phyloP scores from a whole-genome alignment of 2,797 vertebrate species.

The Salmo trutta region DNA sequence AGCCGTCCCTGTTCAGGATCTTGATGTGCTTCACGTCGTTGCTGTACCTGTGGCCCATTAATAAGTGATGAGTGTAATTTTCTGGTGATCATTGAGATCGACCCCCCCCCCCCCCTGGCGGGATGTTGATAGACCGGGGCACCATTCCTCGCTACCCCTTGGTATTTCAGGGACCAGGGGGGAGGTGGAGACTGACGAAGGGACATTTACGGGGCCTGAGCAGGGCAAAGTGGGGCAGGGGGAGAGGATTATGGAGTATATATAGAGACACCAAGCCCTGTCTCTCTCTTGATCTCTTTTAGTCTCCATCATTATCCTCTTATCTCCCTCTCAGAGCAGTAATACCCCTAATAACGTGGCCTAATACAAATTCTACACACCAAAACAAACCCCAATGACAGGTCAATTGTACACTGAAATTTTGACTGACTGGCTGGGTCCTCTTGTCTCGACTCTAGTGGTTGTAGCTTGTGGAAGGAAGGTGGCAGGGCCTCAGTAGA shows the following conservation, averaged over 20 bases:
- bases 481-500: too few species aligned
- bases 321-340: conserved; percentile 10
- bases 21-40: conserved; percentile 99
- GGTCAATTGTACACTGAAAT: conserved; percentile 22
- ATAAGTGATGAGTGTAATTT: conserved; percentile 95
- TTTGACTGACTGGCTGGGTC: conserved; percentile 9
- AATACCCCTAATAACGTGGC: conserved; percentile 25
- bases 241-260: conserved; percentile 32
- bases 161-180: conserved; percentile 24
- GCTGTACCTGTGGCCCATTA: conserved; percentile 95
- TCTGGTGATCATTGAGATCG: conserved; percentile 89
- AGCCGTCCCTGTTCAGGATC: conserved; percentile 94
- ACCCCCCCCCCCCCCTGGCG: conserved; percentile 68
- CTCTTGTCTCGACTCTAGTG: conserved; percentile 24
- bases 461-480: neutral
- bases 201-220: neutral
- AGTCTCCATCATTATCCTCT: conserved; percentile 27
- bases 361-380: conserved; percentile 23
- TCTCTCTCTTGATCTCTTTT: conserved; percentile 20
- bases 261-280: conserved; percentile 45
- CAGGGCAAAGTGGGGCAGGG: conserved; percentile 1
- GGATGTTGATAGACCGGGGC: conserved; percentile 64
- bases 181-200: conserved; percentile 7
- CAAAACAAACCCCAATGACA: conserved; percentile 22
- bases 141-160: conserved; percentile 7